phyloP scores from a whole-genome alignment of 2,797 vertebrate species.

The Pangasius macronema region DNA sequence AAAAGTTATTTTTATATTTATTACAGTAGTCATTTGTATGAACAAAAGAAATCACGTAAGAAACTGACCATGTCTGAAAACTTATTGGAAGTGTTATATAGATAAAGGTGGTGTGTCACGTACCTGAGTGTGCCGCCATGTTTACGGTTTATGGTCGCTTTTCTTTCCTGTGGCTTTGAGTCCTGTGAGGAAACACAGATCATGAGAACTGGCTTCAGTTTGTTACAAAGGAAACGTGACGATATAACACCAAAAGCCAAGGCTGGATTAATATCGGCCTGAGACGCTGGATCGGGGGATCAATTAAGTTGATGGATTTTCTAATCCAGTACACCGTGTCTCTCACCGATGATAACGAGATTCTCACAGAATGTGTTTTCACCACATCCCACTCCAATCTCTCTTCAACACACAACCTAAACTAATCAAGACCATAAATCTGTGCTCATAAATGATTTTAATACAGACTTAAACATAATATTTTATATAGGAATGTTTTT shows the following conservation, averaged over 20 bases:
- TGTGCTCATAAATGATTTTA: too few species aligned
- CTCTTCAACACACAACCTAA: too few species aligned
- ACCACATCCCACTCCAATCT: too few species aligned
- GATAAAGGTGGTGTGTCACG: not conserved
- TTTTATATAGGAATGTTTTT: not conserved
- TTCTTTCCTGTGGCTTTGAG: constrained; percentile 65
- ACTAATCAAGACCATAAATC: too few species aligned
- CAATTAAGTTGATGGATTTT: too few species aligned
- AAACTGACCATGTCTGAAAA: not conserved
- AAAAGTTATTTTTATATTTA: too few species aligned
- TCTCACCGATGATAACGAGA: too few species aligned
- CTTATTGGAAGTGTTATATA: not conserved
- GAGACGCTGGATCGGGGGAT: too few species aligned
- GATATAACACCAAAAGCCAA: not conserved
- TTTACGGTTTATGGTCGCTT: constrained; percentile 66
- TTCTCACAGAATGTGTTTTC: too few species aligned
- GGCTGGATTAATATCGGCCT: not conserved
- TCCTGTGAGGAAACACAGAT: constrained; percentile 57
- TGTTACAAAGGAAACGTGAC: not conserved
- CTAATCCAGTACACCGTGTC: too few species aligned
- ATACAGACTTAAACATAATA: too few species aligned
- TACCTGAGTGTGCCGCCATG: constrained; percentile 58
- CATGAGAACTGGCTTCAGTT: not conserved
- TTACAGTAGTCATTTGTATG: not conserved
- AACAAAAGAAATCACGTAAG: not conserved